Evolutionary conservation across 2,113 vertebrate species (phyloP), one percentile per base, ranked within the genome.

Genomic region (Piprites chloris): DNA sequence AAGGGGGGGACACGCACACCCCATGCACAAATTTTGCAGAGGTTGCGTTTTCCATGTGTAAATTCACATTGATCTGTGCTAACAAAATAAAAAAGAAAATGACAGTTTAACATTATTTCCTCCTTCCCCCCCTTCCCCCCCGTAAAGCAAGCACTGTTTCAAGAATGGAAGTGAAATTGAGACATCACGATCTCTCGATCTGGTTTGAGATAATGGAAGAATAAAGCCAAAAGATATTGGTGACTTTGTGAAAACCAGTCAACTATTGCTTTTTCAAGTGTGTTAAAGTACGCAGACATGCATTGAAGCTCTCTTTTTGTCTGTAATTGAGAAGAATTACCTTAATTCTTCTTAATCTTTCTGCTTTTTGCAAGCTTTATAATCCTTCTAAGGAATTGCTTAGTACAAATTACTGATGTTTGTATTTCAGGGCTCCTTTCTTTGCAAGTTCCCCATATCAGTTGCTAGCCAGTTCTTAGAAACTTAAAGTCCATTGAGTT

Each of bases 1-100:
- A 12, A 3, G 14, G 3, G 8, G 3, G 3, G 4, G 2, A 13
- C 9, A 13, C 9, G 7, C 1, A 10, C 2, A 14, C 17, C 5
- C 21, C 53, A 27, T 6, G 11, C 9, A 27, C 1, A 1, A 75
- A 33, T 63, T 42, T 78, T 75, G 76, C 27, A 20, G 46, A 42
- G 50, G 28, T 41, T 75, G 30, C 0, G 0, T 71, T 90, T 90
- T 90, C 42, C 13, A 4, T 0, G 0, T 37, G 32, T 61, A 84
- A 83, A 56, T 95, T 39, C 17, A 21, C 27, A 26, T 6, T 61
- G 50, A 65, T 6, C 9, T 6, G 6, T 44, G 11, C 47, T 81
- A 74, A 46, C 33, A 69, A 55, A 90, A 69, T 21, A 62, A 47
- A 63, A 83, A 53, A 87, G 19, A 66, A 91, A 83, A 77, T 39